These are phyloP conservation scores for Triplophysa rosa DNA, from an alignment of 2,113 vertebrate genomes.

Conservation along the genomic window DNA sequence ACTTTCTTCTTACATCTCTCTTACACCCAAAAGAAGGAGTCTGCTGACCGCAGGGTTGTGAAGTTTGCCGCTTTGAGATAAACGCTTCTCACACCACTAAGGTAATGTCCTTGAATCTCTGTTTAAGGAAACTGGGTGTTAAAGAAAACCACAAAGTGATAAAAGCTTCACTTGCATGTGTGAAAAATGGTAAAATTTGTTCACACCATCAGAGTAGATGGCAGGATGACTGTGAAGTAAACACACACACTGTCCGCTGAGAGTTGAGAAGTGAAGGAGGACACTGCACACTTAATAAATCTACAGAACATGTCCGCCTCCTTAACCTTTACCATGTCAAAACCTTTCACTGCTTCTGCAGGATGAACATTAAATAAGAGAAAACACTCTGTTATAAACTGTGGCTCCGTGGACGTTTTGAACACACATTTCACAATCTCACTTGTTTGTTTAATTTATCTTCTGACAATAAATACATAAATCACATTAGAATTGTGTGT, in stretches of 20 bases:
- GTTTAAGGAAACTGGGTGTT: not conserved
- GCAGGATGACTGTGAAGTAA: constrained; percentile 66
- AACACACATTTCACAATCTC: not conserved
- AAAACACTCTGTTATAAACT: not conserved
- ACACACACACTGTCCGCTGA: constrained; percentile 6
- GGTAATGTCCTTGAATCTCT: not conserved
- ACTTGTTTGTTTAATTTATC: not conserved
- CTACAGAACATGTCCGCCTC: constrained; percentile 42
- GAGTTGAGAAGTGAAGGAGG: constrained; percentile 28
- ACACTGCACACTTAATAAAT: constrained; percentile 33
- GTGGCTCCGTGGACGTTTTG: not conserved
- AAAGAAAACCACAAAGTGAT: constrained; percentile 67
- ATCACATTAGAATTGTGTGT: too few relatives aligned
- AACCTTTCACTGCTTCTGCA: not conserved
- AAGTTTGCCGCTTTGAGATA: not conserved
- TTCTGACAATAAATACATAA: too few relatives aligned
- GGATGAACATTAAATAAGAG: constrained; percentile 29
- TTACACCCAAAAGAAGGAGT: not conserved
- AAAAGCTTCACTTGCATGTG: constrained; percentile 78
- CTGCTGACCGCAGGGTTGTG: not conserved
- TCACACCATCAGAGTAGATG: constrained; percentile 73
- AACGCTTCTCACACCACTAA: not conserved
- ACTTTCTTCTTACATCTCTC: not conserved
- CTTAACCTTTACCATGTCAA: constrained; percentile 43
- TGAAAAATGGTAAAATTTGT: constrained; percentile 76